Evolutionary conservation across 2,797 vertebrate genomes (phyloP).

Genomic region (Dicrostonyx torquatus): DNA sequence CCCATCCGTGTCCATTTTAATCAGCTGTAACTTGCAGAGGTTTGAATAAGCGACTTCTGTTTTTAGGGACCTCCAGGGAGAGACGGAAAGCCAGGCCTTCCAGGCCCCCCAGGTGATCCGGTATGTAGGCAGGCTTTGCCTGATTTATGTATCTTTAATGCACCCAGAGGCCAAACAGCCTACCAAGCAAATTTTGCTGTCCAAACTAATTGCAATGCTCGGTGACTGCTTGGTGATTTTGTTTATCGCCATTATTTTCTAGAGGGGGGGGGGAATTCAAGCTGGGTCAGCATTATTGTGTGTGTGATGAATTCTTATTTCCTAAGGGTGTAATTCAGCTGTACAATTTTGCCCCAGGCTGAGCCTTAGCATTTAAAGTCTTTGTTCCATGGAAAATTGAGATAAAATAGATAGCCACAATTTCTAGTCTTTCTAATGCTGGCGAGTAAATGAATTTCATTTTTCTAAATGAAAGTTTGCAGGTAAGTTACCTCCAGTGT

Average conservation of each 20-base stretch:
- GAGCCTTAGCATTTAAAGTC: slow-evolving; percentile 43
- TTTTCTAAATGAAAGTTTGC: slow-evolving; percentile 68
- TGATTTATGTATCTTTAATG: slow-evolving; percentile 67
- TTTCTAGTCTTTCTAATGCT: slow-evolving; percentile 60
- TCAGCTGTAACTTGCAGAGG: not conserved
- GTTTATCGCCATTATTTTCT: slow-evolving; percentile 73
- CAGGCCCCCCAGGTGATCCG: slow-evolving; percentile 96
- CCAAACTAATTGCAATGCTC: slow-evolving; percentile 71
- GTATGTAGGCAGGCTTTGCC: slow-evolving; percentile 87
- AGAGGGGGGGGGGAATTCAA: slow-evolving; percentile 40
- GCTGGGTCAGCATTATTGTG: slow-evolving; percentile 29
- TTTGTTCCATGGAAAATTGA: slow-evolving; percentile 63
- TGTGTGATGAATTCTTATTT: slow-evolving; percentile 69
- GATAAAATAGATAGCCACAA: slow-evolving; percentile 57
- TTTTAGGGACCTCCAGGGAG: slow-evolving; percentile 94
- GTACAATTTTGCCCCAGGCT: slow-evolving; percentile 53
- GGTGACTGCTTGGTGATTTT: slow-evolving; percentile 60
- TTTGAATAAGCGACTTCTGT: slow-evolving; percentile 59
- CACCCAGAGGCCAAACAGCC: slow-evolving; percentile 41
- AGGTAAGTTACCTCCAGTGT: slow-evolving; percentile 18
- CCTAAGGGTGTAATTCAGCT: slow-evolving; percentile 66
- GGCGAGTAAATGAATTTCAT: slow-evolving; percentile 56
- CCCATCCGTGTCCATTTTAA: not conserved
- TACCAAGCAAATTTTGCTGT: slow-evolving; percentile 61
- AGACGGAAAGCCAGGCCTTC: slow-evolving; percentile 93